Evolutionary conservation across 2,797 vertebrate species (phyloP).

Genomic region (Antrozous pallidus): DNA sequence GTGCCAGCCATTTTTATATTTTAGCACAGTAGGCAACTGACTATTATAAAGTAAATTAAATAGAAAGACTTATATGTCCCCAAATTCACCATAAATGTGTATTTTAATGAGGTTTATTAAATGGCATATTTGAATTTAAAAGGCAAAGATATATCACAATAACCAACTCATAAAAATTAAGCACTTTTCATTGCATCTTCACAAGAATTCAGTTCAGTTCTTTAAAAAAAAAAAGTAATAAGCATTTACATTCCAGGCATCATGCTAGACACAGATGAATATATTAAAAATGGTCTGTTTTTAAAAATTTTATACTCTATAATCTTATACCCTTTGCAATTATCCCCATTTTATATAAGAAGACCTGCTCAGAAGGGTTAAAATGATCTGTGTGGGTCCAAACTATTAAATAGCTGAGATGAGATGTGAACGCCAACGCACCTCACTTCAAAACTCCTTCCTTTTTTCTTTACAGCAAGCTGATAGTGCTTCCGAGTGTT

Average conservation of each 20-base stretch:
- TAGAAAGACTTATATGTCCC: background rate
- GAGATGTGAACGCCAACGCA: background rate
- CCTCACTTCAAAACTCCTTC: background rate
- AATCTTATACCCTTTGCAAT: background rate
- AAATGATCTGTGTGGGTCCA: background rate
- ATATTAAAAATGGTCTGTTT: background rate
- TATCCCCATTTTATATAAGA: background rate
- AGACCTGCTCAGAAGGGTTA: background rate
- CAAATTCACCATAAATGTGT: background rate
- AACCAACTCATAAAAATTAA: background rate
- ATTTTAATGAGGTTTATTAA: slow-evolving; percentile 23
- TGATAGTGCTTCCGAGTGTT: background rate
- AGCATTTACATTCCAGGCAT: background rate
- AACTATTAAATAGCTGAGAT: background rate
- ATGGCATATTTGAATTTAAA: slow-evolving; percentile 42
- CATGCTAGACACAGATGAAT: background rate
- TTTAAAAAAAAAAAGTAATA: background rate
- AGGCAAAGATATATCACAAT: background rate
- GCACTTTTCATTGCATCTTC: background rate
- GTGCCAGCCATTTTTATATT: background rate
- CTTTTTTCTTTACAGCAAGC: background rate
- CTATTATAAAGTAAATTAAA: background rate
- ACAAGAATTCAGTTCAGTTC: slow-evolving; percentile 29
- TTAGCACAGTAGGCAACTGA: background rate
- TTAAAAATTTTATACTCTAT: background rate